These are phyloP conservation scores for Atta cephalotes DNA, from an alignment of 1,140 invertebrate genomes.

Conservation along the genomic window DNA sequence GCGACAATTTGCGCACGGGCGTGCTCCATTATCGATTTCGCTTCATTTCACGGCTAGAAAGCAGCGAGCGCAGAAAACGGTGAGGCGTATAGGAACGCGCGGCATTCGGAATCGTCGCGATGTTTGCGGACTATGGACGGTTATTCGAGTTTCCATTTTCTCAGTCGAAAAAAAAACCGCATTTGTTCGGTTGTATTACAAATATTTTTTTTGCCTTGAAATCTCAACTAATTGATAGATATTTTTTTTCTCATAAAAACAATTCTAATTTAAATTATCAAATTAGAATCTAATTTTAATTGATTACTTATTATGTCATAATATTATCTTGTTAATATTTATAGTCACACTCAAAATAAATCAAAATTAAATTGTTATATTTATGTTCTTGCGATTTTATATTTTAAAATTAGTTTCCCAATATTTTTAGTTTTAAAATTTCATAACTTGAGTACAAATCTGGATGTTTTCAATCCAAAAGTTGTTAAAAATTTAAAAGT, in stretches of 20 bases:
- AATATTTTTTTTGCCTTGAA: neutral
- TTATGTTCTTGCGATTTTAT: neutral
- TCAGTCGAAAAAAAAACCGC: constrained; percentile 21
- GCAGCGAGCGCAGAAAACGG: neutral
- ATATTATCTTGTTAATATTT: neutral
- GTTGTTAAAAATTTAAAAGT: neutral
- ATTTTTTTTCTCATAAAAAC: neutral
- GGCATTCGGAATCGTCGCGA: constrained; percentile 67
- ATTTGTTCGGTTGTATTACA: neutral
- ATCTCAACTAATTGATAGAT: neutral
- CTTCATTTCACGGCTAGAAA: constrained; percentile 72
- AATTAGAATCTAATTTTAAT: neutral
- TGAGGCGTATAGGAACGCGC: constrained; percentile 43
- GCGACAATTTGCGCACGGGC: constrained; percentile 72
- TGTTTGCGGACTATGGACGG: constrained; percentile 65
- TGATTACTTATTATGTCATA: neutral
- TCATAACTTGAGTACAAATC: neutral
- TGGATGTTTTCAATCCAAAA: no score
- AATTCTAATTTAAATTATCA: neutral
- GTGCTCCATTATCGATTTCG: constrained; percentile 76
- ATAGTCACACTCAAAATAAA: neutral
- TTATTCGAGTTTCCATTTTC: constrained; percentile 68
- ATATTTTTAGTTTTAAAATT: neutral
- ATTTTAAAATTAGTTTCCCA: neutral
- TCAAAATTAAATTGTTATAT: neutral